A percentile compares a stretch with the other conserved stretches of the same genome.
Evolutionary conservation across 2,888 invertebrate genomes (phyloP).

Genomic region (Malthinus seriepunctatus): DNA sequence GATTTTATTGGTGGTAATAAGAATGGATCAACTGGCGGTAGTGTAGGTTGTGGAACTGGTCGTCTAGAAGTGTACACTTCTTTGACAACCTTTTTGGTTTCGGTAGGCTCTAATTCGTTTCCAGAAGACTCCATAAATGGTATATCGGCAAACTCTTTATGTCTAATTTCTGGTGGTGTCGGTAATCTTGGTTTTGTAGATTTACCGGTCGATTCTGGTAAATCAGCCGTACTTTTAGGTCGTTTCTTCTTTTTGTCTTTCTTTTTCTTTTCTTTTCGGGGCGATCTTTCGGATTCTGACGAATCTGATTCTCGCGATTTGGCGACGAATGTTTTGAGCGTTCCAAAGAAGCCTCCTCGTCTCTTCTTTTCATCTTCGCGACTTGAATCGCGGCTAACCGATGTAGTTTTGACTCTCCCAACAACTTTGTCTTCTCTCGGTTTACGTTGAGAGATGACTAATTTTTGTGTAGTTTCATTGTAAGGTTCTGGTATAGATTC

Average conservation of each 20-base stretch:
- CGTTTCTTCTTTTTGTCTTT: slow-evolving; percentile 38
- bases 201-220: slow-evolving; percentile 37
- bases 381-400: slow-evolving; percentile 35
- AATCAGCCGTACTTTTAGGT: slow-evolving; percentile 24
- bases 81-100: slow-evolving; percentile 4
- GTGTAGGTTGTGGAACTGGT: not conserved
- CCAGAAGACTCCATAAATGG: slow-evolving; percentile 47
- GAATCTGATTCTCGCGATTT: slow-evolving; percentile 52
- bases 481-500: slow-evolving; percentile 50
- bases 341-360: slow-evolving; percentile 50
- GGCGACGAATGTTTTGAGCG: slow-evolving; percentile 51
- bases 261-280: slow-evolving; percentile 45
- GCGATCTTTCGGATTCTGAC: slow-evolving; percentile 51
- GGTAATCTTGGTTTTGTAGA: slow-evolving; percentile 48
- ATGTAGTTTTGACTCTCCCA: slow-evolving; percentile 27
- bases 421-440: slow-evolving; percentile 24
- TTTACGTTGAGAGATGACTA: slow-evolving; percentile 18
- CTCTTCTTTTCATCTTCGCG: slow-evolving; percentile 47
- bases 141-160: slow-evolving; percentile 44
- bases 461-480: slow-evolving; percentile 29
- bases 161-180: slow-evolving; percentile 38
- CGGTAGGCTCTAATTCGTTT: slow-evolving; percentile 22
- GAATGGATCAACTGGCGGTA: slow-evolving; percentile 20
- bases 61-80: slow-evolving; percentile 12
- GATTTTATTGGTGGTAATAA: slow-evolving; percentile 39